Evolutionary conservation across 2,113 vertebrate genomes (phyloP).

Genomic region (Geococcyx californianus): DNA sequence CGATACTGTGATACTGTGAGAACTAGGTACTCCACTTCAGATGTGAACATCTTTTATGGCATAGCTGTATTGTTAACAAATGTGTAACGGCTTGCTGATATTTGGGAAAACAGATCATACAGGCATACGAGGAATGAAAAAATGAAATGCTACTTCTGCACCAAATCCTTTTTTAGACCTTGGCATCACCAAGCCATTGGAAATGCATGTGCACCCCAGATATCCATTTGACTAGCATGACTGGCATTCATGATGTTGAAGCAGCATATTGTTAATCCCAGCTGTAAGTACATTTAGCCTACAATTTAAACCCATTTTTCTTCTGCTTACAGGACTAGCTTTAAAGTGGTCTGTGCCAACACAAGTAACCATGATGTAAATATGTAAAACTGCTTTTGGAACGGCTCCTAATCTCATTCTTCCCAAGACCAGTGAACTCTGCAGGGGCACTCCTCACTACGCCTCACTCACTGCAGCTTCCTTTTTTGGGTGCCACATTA

Average conservation of each 20-base stretch:
- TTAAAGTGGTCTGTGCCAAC: not conserved
- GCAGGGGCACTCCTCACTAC: not conserved
- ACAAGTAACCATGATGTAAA: not conserved
- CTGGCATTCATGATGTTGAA: not conserved
- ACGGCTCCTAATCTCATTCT: not conserved
- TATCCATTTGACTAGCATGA: not conserved
- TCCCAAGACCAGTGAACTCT: not conserved
- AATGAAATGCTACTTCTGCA: not conserved
- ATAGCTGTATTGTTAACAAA: not conserved
- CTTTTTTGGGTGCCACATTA: not conserved
- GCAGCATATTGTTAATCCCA: not conserved
- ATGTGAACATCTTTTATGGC: not conserved
- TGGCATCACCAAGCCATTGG: not conserved
- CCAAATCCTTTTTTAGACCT: not conserved
- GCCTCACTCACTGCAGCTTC: not conserved
- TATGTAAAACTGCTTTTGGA: not conserved
- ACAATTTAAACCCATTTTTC: not conserved
- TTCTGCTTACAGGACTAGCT: not conserved
- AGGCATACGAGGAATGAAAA: not conserved
- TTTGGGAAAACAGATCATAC: not conserved
- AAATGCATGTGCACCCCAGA: not conserved
- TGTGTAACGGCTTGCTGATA: not conserved
- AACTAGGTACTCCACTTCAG: too few species aligned
- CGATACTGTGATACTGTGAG: too few species aligned
- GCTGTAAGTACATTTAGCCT: not conserved